phyloP scores from a whole-genome alignment of 2,113 vertebrate species.

The Pterophyllum scalare region DNA sequence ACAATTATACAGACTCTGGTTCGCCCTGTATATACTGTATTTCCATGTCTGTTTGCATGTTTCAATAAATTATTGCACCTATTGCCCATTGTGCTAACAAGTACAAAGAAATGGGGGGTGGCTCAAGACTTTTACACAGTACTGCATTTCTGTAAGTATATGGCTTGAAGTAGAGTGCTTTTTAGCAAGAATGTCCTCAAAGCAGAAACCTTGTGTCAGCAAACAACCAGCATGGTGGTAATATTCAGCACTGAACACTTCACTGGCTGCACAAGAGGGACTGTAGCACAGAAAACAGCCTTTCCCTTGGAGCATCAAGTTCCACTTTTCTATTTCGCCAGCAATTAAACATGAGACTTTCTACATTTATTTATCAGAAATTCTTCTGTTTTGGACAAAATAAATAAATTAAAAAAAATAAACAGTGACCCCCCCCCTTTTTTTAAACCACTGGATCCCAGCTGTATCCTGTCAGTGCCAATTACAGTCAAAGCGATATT shows the following conservation, averaged over 20 bases:
- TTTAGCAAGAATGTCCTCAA: background rate
- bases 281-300: background rate
- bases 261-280: background rate
- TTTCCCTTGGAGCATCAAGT: slow-evolving; percentile 17
- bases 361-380: background rate
- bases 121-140: background rate
- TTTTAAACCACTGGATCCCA: background rate
- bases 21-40: no score
- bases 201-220: slow-evolving; percentile 8
- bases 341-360: background rate
- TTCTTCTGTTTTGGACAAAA: background rate
- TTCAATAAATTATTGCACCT: background rate
- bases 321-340: background rate
- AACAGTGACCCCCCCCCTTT: background rate
- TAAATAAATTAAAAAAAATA: no score
- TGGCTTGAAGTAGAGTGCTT: background rate
- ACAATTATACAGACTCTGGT: no score
- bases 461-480: slow-evolving; percentile 17
- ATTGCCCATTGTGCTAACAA: background rate
- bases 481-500: slow-evolving; percentile 26
- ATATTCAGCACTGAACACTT: background rate
- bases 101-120: background rate
- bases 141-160: background rate
- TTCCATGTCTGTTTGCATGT: background rate
- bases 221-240: slow-evolving; percentile 21